Percentiles rank a stretch among this genome's conserved stretches.
These are phyloP conservation scores for Holacanthella duospinosa DNA, from an alignment of 2,888 invertebrate species.

Conservation along the genomic window DNA sequence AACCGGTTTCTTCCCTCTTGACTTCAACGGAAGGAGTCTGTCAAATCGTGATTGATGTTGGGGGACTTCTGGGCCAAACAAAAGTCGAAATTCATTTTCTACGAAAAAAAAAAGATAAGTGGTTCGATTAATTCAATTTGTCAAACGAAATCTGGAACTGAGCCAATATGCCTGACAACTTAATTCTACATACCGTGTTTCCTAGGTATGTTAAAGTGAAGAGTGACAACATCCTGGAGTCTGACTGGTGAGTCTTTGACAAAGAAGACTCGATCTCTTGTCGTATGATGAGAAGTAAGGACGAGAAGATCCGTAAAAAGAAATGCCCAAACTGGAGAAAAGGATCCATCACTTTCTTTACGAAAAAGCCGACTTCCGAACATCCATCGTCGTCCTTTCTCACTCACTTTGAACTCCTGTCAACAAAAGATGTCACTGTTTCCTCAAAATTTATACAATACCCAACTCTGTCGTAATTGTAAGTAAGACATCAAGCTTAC, in stretches of 20 bases:
- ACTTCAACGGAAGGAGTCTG: conserved; percentile 28
- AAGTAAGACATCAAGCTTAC: too few relatives aligned
- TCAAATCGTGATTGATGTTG: conserved; percentile 27
- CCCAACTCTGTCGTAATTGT: too few relatives aligned
- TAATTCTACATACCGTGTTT: conserved; percentile 37
- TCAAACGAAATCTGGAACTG: background rate
- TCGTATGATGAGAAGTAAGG: conserved; percentile 34
- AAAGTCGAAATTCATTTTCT: conserved; percentile 36
- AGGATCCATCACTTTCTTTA: conserved; percentile 31
- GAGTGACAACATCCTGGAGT: conserved; percentile 35
- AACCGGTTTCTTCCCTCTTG: conserved; percentile 27
- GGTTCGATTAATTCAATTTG: background rate
- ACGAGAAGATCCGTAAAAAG: conserved; percentile 35
- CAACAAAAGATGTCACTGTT: conserved; percentile 3
- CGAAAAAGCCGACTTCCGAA: conserved; percentile 35
- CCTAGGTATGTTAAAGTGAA: conserved; percentile 35
- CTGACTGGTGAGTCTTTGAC: conserved; percentile 34
- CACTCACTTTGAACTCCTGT: conserved; percentile 31
- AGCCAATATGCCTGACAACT: background rate
- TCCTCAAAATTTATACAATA: background rate
- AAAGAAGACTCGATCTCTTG: conserved; percentile 36
- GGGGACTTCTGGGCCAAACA: conserved; percentile 28
- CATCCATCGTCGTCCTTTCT: conserved; percentile 35
- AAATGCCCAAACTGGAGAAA: conserved; percentile 37
- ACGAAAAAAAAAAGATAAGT: background rate